phyloP scores from a whole-genome alignment of 2,113 vertebrate species.

The Mus pahari region DNA sequence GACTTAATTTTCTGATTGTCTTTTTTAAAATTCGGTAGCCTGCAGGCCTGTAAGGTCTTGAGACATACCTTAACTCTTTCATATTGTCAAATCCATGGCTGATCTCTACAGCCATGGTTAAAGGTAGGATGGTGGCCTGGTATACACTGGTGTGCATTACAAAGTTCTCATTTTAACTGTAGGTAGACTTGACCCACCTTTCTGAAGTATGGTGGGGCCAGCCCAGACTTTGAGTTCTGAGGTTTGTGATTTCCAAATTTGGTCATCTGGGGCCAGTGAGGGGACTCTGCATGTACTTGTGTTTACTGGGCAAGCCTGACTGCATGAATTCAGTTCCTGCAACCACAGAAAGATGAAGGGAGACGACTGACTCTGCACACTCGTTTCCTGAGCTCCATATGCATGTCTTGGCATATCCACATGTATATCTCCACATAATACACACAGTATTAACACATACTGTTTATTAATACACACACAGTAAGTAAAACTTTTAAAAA shows the following conservation, averaged over 20 bases:
- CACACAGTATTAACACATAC: neutral
- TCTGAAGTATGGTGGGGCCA: neutral
- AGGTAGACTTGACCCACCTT: neutral
- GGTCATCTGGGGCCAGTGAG: too few relatives aligned
- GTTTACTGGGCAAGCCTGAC: neutral
- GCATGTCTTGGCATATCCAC: too few relatives aligned
- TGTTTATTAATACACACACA: neutral
- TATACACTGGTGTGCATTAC: neutral
- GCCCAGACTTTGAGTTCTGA: neutral
- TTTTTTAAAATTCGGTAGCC: neutral
- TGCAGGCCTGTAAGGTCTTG: neutral
- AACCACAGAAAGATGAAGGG: neutral
- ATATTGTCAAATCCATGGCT: neutral
- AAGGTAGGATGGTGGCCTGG: neutral
- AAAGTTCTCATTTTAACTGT: neutral
- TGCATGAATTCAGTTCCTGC: neutral
- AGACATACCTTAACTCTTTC: conserved; percentile 1
- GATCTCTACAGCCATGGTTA: neutral
- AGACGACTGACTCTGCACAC: too few relatives aligned
- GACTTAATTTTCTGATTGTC: neutral
- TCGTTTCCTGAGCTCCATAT: neutral
- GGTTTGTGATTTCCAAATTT: neutral
- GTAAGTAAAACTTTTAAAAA: neutral
- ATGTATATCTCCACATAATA: too few relatives aligned
- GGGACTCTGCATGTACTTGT: too few relatives aligned